Conservation (phyloP, 2,797 vertebrate genomes). For the Mareca strepera region DNA sequence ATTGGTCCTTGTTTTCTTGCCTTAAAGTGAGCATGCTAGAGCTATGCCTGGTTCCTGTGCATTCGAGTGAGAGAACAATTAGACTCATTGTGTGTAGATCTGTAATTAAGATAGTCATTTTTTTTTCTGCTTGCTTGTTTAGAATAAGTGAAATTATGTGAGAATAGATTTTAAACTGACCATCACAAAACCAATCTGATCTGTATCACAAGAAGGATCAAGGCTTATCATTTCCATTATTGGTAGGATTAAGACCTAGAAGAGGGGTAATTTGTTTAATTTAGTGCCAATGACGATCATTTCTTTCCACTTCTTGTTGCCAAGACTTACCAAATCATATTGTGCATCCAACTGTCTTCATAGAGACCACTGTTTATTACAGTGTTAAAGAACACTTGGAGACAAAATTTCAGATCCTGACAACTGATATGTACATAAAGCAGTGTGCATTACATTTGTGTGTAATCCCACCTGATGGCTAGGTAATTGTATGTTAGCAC, state of each 20-base stretch:
- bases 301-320: slow-evolving; percentile 1
- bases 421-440: background rate
- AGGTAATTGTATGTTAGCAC: background rate
- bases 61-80: background rate
- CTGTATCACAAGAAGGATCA: background rate
- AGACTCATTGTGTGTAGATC: background rate
- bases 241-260: background rate
- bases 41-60: background rate
- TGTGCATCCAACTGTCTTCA: background rate
- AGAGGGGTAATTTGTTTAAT: background rate
- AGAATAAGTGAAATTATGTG: background rate
- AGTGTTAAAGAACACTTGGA: background rate
- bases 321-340: background rate
- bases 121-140: slow-evolving; percentile 5
- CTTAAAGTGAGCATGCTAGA: background rate
- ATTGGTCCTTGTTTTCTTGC: background rate
- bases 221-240: background rate
- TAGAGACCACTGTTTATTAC: background rate
- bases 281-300: background rate
- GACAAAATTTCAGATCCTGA: background rate
- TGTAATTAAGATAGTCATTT: background rate
- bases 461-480: background rate
- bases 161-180: background rate
- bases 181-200: background rate
- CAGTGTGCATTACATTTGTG: background rate